A percentile compares a stretch with the other conserved stretches of the same genome.
These are phyloP conservation scores for Pimpla rufipes DNA, from an alignment of 2,888 invertebrate species.

Conservation along the genomic window DNA sequence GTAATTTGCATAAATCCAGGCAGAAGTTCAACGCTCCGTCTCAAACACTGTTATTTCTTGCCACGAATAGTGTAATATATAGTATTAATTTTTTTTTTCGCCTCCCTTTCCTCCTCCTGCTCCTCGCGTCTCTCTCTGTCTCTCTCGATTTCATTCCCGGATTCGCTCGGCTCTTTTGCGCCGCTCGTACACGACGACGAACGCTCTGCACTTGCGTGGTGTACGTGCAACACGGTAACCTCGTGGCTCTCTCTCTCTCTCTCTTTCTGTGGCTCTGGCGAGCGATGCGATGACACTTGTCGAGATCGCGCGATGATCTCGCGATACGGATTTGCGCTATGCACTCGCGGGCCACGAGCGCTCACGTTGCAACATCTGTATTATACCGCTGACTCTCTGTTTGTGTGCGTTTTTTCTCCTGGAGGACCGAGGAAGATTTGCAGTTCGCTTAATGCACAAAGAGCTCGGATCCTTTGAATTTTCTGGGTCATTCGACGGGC, in stretches of 20 bases:
- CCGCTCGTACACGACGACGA: slow-evolving; percentile 25
- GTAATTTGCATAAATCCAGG: slow-evolving; percentile 41
- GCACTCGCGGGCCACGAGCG: slow-evolving; percentile 58
- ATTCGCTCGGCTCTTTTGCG: slow-evolving; percentile 26
- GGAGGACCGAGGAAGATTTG: slow-evolving; percentile 12
- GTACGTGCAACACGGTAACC: slow-evolving; percentile 61
- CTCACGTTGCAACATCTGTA: slow-evolving; percentile 64
- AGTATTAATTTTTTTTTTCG: slow-evolving; percentile 29
- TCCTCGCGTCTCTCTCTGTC: slow-evolving; percentile 24
- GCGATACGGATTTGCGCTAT: slow-evolving; percentile 63
- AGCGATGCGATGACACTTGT: slow-evolving; percentile 68
- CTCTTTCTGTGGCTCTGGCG: slow-evolving; percentile 5
- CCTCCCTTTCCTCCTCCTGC: too few species aligned
- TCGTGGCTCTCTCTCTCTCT: slow-evolving; percentile 64
- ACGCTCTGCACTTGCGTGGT: slow-evolving; percentile 7
- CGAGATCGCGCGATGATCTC: slow-evolving; percentile 68
- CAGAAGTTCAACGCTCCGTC: slow-evolving; percentile 46
- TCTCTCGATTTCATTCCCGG: slow-evolving; percentile 57
- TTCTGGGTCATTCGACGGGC: slow-evolving; percentile 1
- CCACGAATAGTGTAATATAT: slow-evolving; percentile 25
- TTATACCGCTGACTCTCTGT: slow-evolving; percentile 50
- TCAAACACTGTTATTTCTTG: slow-evolving; percentile 23
- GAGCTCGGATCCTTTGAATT: neutral
- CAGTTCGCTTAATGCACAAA: neutral
- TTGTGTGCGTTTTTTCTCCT: slow-evolving; percentile 10